Percentiles rank a stretch among this genome's conserved stretches.
Conservation (phyloP, 1,140 invertebrate species). For the Stenopsyche tienmushanensis region DNA sequence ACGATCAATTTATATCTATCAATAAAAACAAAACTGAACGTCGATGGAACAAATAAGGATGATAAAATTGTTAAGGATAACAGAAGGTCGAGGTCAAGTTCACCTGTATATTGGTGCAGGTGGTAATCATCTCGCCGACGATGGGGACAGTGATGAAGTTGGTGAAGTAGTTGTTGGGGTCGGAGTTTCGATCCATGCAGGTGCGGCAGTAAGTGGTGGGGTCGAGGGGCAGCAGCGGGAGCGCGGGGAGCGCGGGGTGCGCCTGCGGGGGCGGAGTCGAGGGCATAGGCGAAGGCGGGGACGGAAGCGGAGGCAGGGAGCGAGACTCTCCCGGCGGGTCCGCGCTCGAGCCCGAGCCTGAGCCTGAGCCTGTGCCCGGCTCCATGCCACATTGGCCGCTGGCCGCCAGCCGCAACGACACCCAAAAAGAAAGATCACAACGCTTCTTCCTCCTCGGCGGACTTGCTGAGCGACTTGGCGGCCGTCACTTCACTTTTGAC, state of each 20-base stretch:
- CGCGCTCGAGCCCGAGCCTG: not conserved
- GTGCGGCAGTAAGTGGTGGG: conserved; percentile 25
- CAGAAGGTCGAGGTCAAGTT: too few species aligned
- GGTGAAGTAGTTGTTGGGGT: conserved; percentile 26
- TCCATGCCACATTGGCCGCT: not conserved
- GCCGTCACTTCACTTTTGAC: too few species aligned
- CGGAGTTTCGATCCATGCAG: conserved; percentile 29
- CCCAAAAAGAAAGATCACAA: too few species aligned
- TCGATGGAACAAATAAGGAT: too few species aligned
- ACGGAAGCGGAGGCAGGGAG: not conserved
- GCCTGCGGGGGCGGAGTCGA: not conserved
- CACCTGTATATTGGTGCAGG: conserved; percentile 30
- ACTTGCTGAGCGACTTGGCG: too few species aligned
- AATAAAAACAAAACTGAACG: too few species aligned
- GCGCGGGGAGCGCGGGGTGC: not conserved
- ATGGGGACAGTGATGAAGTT: conserved; percentile 28
- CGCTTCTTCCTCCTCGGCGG: too few species aligned
- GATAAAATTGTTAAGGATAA: too few species aligned
- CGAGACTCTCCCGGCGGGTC: too few species aligned
- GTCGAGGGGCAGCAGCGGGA: conserved; percentile 4
- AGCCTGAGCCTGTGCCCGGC: too few species aligned
- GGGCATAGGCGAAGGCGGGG: not conserved
- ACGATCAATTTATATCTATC: too few species aligned
- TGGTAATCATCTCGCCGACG: conserved; percentile 35
- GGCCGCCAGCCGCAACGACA: too few species aligned